Percentiles rank a stretch among this genome's conserved stretches.
Conservation (phyloP, 2,888 invertebrate species). For the Latrodectus hesperus region DNA sequence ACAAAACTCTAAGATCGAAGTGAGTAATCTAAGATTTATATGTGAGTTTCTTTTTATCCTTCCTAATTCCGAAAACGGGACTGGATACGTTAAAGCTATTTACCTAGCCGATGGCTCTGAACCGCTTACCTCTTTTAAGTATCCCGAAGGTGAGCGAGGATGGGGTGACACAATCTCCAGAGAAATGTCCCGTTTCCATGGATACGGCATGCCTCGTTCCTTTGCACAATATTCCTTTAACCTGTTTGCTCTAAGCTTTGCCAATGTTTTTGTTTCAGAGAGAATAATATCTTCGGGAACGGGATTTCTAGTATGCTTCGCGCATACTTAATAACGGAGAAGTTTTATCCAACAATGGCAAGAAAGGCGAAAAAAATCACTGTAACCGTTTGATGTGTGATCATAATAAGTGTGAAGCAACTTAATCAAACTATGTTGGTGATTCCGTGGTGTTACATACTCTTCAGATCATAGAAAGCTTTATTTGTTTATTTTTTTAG, state of each 20-base stretch:
- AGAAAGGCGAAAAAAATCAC: background rate
- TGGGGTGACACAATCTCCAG: background rate
- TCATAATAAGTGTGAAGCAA: background rate
- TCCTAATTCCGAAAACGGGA: background rate
- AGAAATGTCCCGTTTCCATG: slow-evolving; percentile 31
- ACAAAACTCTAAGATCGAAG: background rate
- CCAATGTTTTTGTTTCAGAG: slow-evolving; percentile 29
- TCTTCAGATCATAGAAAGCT: background rate
- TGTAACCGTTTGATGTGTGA: background rate
- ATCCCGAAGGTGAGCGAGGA: background rate
- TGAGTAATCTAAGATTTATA: background rate
- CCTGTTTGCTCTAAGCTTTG: slow-evolving; percentile 51
- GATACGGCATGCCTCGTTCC: slow-evolving; percentile 49
- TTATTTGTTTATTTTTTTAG: background rate
- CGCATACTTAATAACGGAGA: slow-evolving; percentile 35
- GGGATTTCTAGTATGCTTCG: slow-evolving; percentile 11
- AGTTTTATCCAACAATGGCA: background rate
- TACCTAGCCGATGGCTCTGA: too few relatives aligned
- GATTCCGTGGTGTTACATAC: too few relatives aligned
- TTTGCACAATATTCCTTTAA: slow-evolving; percentile 58
- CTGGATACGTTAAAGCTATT: background rate
- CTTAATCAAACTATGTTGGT: background rate
- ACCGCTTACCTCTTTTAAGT: slow-evolving; percentile 3
- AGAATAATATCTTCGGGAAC: slow-evolving; percentile 19
- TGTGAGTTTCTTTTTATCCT: background rate